These are phyloP conservation scores for Oryzias melastigma DNA, from an alignment of 2,113 vertebrate genomes.

Conservation along the genomic window DNA sequence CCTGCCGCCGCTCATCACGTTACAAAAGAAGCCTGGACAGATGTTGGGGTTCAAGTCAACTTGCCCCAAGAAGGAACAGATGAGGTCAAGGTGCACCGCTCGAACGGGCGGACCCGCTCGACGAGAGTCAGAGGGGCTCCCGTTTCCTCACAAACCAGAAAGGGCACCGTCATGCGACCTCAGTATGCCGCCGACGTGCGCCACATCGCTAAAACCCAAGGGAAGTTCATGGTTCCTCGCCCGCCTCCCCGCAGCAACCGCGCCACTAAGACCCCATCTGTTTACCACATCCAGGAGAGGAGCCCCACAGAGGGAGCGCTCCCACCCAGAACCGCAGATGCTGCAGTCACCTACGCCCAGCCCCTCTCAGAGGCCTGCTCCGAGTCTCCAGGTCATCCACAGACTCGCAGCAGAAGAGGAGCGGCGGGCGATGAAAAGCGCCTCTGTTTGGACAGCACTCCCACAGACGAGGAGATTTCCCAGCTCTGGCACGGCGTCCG, in stretches of 20 bases:
- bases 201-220: slow-evolving; percentile 69
- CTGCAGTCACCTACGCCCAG: slow-evolving; percentile 36
- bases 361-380: slow-evolving; percentile 52
- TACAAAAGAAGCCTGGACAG: slow-evolving; percentile 82
- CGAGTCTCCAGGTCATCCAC: slow-evolving; percentile 63
- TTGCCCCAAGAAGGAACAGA: slow-evolving; percentile 33
- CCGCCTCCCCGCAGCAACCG: slow-evolving; percentile 72
- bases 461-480: slow-evolving; percentile 83
- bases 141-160: slow-evolving; percentile 65
- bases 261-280: slow-evolving; percentile 26
- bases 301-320: slow-evolving; percentile 41
- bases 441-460: slow-evolving; percentile 69
- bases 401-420: slow-evolving; percentile 32
- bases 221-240: slow-evolving; percentile 75
- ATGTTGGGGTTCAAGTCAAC: slow-evolving; percentile 72
- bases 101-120: slow-evolving; percentile 53
- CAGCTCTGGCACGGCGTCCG: slow-evolving; percentile 73
- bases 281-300: slow-evolving; percentile 45
- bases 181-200: slow-evolving; percentile 74
- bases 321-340: slow-evolving; percentile 41
- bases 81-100: slow-evolving; percentile 64
- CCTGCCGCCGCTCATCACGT: slow-evolving; percentile 62
- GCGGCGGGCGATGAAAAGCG: slow-evolving; percentile 63
- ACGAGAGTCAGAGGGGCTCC: slow-evolving; percentile 53
- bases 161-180: slow-evolving; percentile 69